Evolutionary conservation across 2,113 vertebrate species (phyloP), one percentile per base, ranked within the genome.

Genomic region (Cisticola juncidis): DNA sequence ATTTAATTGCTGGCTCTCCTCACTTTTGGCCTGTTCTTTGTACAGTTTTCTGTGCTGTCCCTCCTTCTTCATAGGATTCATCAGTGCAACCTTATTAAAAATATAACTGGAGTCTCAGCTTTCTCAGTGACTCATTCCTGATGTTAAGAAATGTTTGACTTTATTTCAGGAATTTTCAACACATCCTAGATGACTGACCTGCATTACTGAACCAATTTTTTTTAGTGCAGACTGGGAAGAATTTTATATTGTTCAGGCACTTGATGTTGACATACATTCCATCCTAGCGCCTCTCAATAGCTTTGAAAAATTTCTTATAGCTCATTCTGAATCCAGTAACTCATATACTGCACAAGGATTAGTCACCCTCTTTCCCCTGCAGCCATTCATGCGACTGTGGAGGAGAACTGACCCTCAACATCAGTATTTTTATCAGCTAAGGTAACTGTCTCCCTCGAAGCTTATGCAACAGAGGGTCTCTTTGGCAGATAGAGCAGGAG

Each of bases 401-500:
- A 94, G 57, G 68, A 95, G 65, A 90, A 92, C 0, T 71, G 56
- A 86, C 65, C 62, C 85, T 71, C 51, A 64, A 23, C 23, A 56
- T 58, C 51, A 29, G 36, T 54, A 16, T 29, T 71, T 77, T 87
- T 69, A 44, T 81, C 50, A 82, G 38, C 48, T 81, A 85, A 78
- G 85, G 19, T 71, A 93, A 95, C 65, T 3, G 3, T 88, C 33
- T 48, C 64, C 85, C 82, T 93, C 25, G 20, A 68, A 86, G 86
- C 69, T 74, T 84, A 90, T n/a, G 76, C 65, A 74, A 53, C 57
- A 90, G 69, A 92, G 72, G 65, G 86, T 94, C 40, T 97, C 96
- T 97, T 96, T 97, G 94, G 95, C 96, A 96, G 92, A 93, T 81
- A 93, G 40, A 96, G 48, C 81, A 94, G 88, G 90, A 96, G 92